Evolutionary conservation across 2,797 vertebrate species (phyloP).

Genomic region (Rhynchotus rufescens): DNA sequence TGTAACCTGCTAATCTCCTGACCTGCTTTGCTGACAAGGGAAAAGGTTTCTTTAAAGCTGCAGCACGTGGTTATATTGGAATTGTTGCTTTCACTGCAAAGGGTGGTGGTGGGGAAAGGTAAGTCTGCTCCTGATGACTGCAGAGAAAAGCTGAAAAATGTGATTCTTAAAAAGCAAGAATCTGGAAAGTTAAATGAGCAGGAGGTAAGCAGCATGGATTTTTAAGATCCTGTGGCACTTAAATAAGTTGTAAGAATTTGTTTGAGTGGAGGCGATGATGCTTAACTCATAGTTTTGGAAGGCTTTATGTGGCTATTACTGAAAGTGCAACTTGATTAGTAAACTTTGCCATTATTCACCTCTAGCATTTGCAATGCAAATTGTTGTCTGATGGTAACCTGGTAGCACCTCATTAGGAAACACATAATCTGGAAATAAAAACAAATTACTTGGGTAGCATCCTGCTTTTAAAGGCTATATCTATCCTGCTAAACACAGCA

Average conservation of each 20-base stretch:
- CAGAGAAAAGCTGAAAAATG: neutral
- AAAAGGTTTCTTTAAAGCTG: constrained; percentile 16
- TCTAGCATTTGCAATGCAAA: neutral
- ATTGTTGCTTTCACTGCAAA: neutral
- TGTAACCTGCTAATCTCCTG: constrained; percentile 24
- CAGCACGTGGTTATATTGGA: neutral
- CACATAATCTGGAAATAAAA: neutral
- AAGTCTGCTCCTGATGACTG: neutral
- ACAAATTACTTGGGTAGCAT: neutral
- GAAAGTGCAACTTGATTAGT: neutral
- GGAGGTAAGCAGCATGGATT: neutral
- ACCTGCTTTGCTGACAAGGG: constrained; percentile 21
- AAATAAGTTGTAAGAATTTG: neutral
- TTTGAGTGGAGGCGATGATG: neutral
- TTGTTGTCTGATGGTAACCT: neutral
- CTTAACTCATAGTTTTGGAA: neutral
- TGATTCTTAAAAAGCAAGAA: neutral
- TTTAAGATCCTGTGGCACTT: constrained; percentile 23
- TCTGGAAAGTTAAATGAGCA: neutral
- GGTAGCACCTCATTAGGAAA: neutral
- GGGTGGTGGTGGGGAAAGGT: neutral
- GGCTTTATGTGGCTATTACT: neutral
- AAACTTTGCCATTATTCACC: neutral
- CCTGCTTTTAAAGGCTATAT: neutral
- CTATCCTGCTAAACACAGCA: neutral